These are phyloP conservation scores for Andrena chrysosceles DNA, from an alignment of 2,888 invertebrate genomes.

Conservation along the genomic window DNA sequence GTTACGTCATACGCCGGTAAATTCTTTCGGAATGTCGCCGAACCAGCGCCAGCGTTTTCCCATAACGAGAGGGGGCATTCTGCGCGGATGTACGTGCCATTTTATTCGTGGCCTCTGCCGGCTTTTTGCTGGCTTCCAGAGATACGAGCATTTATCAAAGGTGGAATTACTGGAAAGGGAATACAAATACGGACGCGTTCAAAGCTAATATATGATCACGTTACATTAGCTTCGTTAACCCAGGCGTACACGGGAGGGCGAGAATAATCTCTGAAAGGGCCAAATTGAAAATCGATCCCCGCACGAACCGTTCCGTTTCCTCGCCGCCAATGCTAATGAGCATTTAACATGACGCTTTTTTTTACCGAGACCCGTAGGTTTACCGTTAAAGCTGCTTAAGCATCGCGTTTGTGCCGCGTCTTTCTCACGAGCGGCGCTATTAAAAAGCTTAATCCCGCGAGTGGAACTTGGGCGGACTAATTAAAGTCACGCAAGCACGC, in stretches of 20 bases:
- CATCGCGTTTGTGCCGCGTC: constrained; percentile 28
- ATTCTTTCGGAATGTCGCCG: constrained; percentile 62
- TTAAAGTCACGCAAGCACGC: not conserved
- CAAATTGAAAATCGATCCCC: constrained; percentile 27
- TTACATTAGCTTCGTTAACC: constrained; percentile 7
- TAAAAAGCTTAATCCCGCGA: constrained; percentile 11
- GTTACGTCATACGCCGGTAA: constrained; percentile 55
- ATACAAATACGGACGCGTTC: not conserved
- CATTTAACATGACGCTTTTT: constrained; percentile 42
- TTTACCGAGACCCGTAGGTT: constrained; percentile 44
- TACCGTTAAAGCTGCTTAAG: constrained; percentile 52
- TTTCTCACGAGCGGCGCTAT: constrained; percentile 49
- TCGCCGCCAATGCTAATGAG: constrained; percentile 42
- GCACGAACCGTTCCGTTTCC: constrained; percentile 32
- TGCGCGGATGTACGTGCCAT: constrained; percentile 12
- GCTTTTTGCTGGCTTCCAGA: not conserved
- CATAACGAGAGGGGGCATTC: constrained; percentile 25
- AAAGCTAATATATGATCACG: constrained; percentile 1
- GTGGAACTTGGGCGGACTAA: not conserved
- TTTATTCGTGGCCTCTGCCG: not conserved
- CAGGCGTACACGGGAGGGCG: not conserved
- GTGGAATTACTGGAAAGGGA: not conserved
- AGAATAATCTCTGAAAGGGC: not conserved
- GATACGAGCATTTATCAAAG: not conserved
- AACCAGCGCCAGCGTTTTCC: constrained; percentile 59